Conservation (phyloP, 2,888 invertebrate species). For the Eupithecia vulgata region DNA sequence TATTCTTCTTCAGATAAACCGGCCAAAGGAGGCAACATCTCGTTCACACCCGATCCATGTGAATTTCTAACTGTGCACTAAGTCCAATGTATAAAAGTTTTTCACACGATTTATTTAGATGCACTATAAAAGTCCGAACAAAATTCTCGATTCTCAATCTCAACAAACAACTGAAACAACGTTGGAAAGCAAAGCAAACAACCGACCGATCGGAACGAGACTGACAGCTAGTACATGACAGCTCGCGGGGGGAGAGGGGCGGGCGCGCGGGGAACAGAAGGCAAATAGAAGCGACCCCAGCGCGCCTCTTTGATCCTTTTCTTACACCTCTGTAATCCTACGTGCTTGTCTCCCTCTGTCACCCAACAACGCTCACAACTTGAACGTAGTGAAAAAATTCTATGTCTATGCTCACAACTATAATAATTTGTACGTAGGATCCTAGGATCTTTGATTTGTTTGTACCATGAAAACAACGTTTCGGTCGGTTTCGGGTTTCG, state of each 20-base stretch:
- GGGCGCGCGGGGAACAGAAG: constrained; percentile 78
- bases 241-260: constrained; percentile 64
- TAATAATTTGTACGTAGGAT: too few relatives aligned
- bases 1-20: constrained; percentile 77
- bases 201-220: constrained; percentile 73
- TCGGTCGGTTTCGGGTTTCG: too few relatives aligned
- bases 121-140: constrained; percentile 50
- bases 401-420: too few relatives aligned
- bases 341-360: constrained; percentile 54
- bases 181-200: constrained; percentile 57
- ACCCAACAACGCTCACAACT: constrained; percentile 49
- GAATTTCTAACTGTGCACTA: constrained; percentile 59
- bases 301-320: constrained; percentile 67
- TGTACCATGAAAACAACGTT: too few relatives aligned
- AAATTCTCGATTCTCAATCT: constrained; percentile 56
- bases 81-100: constrained; percentile 48
- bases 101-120: constrained; percentile 37
- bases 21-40: constrained; percentile 81
- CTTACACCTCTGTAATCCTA: constrained; percentile 47
- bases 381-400: too few relatives aligned
- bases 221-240: constrained; percentile 57
- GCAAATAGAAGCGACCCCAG: constrained; percentile 66
- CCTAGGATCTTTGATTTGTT: too few relatives aligned
- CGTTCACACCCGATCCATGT: constrained; percentile 75
- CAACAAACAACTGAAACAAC: constrained; percentile 50